Evolutionary conservation across 2,888 invertebrate species (phyloP), one percentile per base, ranked within the genome.

Genomic region (Acrobasis suavella): DNA sequence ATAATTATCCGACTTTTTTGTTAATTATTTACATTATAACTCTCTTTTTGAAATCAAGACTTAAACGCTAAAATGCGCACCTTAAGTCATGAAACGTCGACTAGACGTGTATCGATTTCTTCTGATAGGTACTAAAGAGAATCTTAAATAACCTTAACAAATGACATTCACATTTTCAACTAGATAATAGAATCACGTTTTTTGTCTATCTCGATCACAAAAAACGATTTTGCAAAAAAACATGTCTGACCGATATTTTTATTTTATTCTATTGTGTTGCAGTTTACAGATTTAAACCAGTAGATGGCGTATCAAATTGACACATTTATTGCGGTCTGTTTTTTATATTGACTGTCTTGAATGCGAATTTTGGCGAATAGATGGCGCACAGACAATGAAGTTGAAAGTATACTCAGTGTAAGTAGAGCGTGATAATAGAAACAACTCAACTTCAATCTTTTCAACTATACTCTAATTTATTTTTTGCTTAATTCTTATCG

Each of bases 241-340:
- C 3, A 12, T 12, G 42, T 5, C 2, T 46, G 46, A 46, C 46
- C 46, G 5, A 46, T n/a, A 14, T 46, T 12, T 46, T 46, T 46
- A 6, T 2, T 14, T 14, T 46, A 46, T 14, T 15, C 52, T 14
- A 14, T 32, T 32, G 17, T 52, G 9, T 54, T 54, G 12, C 39
- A 55, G 38, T 55, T 39, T 55, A 16, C 54, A 7, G 38, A 9
- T 39, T 38, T 39, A 15, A 38, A 55, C 38, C 52, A 37, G 3
- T 15, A 55, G 55, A 55, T 55, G 39, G 55, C 16, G 55, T 55
- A 14, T 52, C 52, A 12, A 52, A 52, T 52, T 9, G 7, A 14
- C 8, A 2, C n/a, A 38, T n/a, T 15, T 54, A 37, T 54, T 32
- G 14, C n/a, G n/a, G 2, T 42, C 42, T 1, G 14, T 12, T 12